Evolutionary conservation across 1,140 invertebrate species (phyloP).

Genomic region (Micrasema minimum): DNA sequence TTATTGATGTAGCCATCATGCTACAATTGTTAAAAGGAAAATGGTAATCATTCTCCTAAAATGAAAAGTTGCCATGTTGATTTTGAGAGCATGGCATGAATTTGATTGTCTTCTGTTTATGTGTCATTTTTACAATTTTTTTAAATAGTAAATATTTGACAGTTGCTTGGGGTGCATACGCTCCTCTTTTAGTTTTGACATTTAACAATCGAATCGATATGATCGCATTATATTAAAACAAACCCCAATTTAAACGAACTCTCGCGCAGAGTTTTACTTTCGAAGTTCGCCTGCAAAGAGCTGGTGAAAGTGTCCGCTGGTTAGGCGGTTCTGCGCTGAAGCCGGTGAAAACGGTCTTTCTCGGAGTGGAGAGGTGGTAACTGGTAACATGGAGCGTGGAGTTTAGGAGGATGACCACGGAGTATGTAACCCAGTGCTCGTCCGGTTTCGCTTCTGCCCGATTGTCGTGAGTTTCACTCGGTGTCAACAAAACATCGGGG

Average conservation of each 20-base stretch:
- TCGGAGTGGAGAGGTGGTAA: constrained; percentile 35
- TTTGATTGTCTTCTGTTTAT: constrained; percentile 8
- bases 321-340: constrained; percentile 6
- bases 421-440: constrained; percentile 21
- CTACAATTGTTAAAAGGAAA: too few species aligned
- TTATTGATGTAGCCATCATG: too few species aligned
- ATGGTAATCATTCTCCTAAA: too few species aligned
- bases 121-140: neutral
- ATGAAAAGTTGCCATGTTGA: too few species aligned
- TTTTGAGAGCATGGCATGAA: neutral
- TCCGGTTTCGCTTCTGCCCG: constrained; percentile 19
- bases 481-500: constrained; percentile 7
- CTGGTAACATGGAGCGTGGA: neutral
- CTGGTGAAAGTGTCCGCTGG: constrained; percentile 35
- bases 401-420: constrained; percentile 30
- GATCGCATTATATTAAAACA: too few species aligned
- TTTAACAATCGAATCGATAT: neutral
- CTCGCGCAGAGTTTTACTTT: constrained; percentile 12
- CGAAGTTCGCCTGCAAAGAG: constrained; percentile 19
- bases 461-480: constrained; percentile 19
- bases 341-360: constrained; percentile 37
- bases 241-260: too few species aligned
- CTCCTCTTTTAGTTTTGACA: neutral
- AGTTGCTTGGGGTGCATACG: neutral
- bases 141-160: constrained; percentile 20